Base-by-base conservation (phyloP, 2,797 vertebrate genomes). In the Streptopelia turtur region DNA sequence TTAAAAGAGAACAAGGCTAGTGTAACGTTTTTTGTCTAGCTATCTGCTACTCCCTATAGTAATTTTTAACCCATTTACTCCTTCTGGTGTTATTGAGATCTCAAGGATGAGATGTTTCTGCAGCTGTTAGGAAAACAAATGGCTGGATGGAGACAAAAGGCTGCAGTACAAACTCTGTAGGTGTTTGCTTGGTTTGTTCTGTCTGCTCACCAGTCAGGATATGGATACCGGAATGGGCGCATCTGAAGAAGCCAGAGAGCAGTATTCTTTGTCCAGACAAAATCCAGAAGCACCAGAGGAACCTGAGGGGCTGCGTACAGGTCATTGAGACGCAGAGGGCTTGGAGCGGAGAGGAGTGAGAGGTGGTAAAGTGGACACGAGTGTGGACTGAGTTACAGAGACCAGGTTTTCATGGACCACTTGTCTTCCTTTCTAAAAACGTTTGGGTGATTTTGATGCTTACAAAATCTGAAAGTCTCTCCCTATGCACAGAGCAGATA, bases 1-100 rank as follows among this genome's bases (percentile, higher is more conserved):
- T 89, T 93, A 77, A 92, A 91, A 87, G 63, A 90, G 83, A 92
- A 87, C 47, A 76, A 33, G 45, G 31, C 35, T 74, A 87, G 82
- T 61, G n/a, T 30, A 39, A 60, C 56, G 43, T 84, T 47, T 87
- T 84, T 72, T 75, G 11, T 85, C 75, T 87, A 59, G 43, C 63
- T 93, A 25, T 55, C n/a, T 81, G 59, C 79, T 92, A 79, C 24
- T 89, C 70, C 59, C 77, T 91, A 52, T 76, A 76, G 91, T 82
- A 92, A 61, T 70, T 94, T 93, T 56, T 90, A 95, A 76, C 21
- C 50, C 33, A 49, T 79, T 83, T 94, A 63, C 43, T 43, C 74
- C 57, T 92, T 85, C 56, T 71, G 21, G 8, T 69, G 24, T 71
- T 83, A 65, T 2, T 91, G 85, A 74, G 37, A 91, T 91, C 60